Conservation (phyloP, 2,888 invertebrate species). For the Aquatica leii region DNA sequence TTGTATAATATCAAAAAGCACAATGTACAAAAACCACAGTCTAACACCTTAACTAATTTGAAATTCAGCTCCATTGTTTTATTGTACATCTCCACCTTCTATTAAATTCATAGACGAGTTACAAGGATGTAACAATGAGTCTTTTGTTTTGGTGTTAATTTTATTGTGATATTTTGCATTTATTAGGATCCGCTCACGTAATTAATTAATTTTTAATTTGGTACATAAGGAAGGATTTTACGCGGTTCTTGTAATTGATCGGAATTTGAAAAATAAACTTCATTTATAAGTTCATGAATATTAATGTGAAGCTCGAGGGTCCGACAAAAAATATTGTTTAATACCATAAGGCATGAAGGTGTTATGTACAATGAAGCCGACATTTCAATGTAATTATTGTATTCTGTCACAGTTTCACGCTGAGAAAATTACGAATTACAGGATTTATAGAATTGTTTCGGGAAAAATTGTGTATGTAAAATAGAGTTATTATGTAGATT, state of each 20-base stretch:
- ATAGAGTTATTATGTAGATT: constrained; percentile 30
- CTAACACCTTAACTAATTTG: constrained; percentile 19
- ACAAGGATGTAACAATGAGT: constrained; percentile 17
- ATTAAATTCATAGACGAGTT: constrained; percentile 17
- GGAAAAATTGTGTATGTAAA: constrained; percentile 20
- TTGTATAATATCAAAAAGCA: neutral
- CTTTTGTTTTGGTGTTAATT: constrained; percentile 16
- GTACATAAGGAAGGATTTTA: neutral
- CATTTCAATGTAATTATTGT: constrained; percentile 27
- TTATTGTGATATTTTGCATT: constrained; percentile 15
- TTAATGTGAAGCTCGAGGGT: constrained; percentile 19
- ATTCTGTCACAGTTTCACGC: constrained; percentile 29
- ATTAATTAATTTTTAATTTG: constrained; percentile 14
- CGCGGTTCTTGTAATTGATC: constrained; percentile 13
- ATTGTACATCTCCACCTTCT: constrained; percentile 11
- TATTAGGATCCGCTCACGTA: constrained; percentile 6
- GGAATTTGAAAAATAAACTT: constrained; percentile 19
- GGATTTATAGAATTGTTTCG: constrained; percentile 32
- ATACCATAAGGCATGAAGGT: constrained; percentile 22
- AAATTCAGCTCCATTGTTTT: constrained; percentile 20
- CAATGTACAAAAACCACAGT: constrained; percentile 13
- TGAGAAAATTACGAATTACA: constrained; percentile 30
- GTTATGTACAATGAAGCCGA: constrained; percentile 25
- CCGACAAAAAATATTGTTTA: constrained; percentile 17
- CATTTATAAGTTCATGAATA: constrained; percentile 28